Evolutionary conservation across 2,797 vertebrate species (phyloP).

Genomic region (Acrocephalus scirpaceus): DNA sequence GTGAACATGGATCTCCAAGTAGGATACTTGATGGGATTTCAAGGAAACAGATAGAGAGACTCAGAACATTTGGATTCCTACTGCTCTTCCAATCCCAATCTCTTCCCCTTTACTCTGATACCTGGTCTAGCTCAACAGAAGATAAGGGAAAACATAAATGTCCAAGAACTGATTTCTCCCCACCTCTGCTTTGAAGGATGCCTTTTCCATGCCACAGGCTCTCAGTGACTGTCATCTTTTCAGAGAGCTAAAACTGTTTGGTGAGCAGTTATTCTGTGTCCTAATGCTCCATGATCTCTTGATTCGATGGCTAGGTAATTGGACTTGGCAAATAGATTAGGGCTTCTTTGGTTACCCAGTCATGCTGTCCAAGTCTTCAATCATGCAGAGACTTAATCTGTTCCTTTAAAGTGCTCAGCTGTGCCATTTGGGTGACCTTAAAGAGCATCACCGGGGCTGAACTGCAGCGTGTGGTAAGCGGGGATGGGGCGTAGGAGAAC

Average conservation of each 20-base stretch:
- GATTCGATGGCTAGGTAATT: slow-evolving; percentile 58
- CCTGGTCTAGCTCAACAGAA: background rate
- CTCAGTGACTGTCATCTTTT: background rate
- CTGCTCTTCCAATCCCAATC: background rate
- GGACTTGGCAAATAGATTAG: slow-evolving; percentile 52
- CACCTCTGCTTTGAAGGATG: background rate
- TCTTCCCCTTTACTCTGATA: background rate
- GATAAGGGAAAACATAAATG: background rate
- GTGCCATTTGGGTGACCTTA: slow-evolving; percentile 24
- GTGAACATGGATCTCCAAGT: background rate
- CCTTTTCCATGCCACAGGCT: background rate
- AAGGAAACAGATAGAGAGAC: background rate
- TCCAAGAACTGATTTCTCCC: background rate
- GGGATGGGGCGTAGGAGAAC: background rate
- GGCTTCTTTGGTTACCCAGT: slow-evolving; percentile 19
- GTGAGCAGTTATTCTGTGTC: background rate
- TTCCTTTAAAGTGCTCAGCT: slow-evolving; percentile 20
- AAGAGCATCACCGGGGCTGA: background rate
- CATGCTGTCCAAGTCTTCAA: slow-evolving; percentile 23
- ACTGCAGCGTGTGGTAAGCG: rapidly evolving
- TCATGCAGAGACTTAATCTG: slow-evolving; percentile 35
- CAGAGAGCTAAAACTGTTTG: background rate
- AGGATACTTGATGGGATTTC: background rate
- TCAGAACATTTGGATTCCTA: background rate
- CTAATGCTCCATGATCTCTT: slow-evolving; percentile 28